These are phyloP conservation scores for Podotricha telesiphe DNA, from an alignment of 2,888 invertebrate species.

Conservation along the genomic window DNA sequence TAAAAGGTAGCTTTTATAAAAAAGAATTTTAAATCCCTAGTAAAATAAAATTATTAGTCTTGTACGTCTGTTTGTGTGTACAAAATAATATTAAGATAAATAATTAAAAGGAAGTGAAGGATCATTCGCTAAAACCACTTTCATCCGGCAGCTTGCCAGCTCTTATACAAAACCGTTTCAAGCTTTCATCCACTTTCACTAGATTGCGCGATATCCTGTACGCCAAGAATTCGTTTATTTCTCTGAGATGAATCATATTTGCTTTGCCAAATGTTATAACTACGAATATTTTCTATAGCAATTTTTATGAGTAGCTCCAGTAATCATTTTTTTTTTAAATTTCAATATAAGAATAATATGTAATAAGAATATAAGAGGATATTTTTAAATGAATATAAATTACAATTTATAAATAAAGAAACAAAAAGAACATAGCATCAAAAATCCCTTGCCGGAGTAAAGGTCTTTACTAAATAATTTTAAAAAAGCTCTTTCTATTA, in stretches of 20 bases:
- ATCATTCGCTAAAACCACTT: constrained; percentile 56
- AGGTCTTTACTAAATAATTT: too few relatives aligned
- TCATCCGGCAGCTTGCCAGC: constrained; percentile 50
- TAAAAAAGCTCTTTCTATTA: too few relatives aligned
- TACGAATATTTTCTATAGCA: neutral
- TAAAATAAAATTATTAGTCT: too few relatives aligned
- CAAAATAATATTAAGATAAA: neutral
- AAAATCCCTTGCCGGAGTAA: too few relatives aligned
- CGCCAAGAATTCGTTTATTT: constrained; percentile 28
- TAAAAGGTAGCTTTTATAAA: too few relatives aligned
- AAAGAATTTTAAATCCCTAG: too few relatives aligned
- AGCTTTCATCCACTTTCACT: constrained; percentile 57
- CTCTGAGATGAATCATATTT: constrained; percentile 17
- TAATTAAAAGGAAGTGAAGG: constrained; percentile 46
- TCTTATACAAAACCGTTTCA: constrained; percentile 43
- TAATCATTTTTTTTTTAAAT: neutral
- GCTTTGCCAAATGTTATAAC: neutral
- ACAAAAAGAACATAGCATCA: too few relatives aligned
- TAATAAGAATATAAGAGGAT: too few relatives aligned
- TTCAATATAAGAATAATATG: too few relatives aligned
- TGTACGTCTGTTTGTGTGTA: neutral
- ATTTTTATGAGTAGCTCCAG: neutral
- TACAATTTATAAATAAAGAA: too few relatives aligned
- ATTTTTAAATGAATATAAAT: too few relatives aligned
- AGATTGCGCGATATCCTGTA: constrained; percentile 33